phyloP scores from a whole-genome alignment of 2,113 vertebrate genomes.

The Vanacampus margaritifer region DNA sequence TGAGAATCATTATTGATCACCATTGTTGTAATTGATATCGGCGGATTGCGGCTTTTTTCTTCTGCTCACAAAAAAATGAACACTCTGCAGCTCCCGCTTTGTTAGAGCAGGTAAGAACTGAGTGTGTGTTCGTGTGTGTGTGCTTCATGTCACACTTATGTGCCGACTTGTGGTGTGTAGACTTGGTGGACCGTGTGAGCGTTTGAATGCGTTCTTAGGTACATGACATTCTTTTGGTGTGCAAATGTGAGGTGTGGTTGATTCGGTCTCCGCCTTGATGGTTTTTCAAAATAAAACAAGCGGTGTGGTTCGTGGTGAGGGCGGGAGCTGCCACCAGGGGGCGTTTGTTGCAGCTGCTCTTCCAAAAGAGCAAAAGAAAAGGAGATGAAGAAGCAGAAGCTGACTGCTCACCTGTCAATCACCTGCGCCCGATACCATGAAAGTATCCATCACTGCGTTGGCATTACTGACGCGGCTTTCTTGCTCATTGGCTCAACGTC shows the following conservation, averaged over 20 bases:
- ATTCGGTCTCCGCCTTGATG: neutral
- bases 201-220: neutral
- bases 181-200: no score
- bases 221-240: neutral
- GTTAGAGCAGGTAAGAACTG: conserved; percentile 47
- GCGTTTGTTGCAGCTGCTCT: neutral
- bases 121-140: neutral
- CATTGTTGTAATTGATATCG: rapidly evolving
- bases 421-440: no score
- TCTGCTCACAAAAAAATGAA: conserved; percentile 31
- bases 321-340: neutral
- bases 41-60: conserved; percentile 13
- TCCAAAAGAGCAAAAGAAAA: neutral
- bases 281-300: neutral
- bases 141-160: neutral
- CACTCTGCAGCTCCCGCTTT: conserved; percentile 35
- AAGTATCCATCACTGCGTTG: neutral
- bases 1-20: neutral
- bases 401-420: neutral
- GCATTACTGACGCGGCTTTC: neutral
- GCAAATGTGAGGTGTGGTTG: neutral
- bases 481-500: no score
- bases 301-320: neutral
- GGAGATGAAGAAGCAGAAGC: neutral
- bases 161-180: neutral